Conservation (phyloP, 2,888 invertebrate species). For the Xylota segnis region DNA sequence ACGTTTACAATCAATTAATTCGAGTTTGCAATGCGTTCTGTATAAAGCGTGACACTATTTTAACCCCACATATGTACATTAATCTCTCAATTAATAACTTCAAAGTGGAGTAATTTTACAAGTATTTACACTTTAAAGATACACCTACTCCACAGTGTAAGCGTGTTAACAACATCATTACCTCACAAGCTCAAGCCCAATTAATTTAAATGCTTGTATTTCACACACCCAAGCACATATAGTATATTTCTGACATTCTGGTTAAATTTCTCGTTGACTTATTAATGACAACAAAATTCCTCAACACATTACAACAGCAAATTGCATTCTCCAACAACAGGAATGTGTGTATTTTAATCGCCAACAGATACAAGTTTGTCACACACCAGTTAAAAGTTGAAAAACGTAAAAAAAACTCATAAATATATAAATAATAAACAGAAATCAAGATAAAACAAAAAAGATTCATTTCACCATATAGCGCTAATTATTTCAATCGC, state of each 20-base stretch:
- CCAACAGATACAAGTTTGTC: constrained; percentile 48
- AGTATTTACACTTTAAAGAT: no score
- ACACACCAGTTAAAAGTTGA: constrained; percentile 38
- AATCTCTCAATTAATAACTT: no score
- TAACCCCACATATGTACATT: no score
- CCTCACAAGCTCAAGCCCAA: no score
- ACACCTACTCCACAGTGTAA: no score
- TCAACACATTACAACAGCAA: constrained; percentile 6
- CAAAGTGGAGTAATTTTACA: no score
- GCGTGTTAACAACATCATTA: no score
- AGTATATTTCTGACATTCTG: not conserved
- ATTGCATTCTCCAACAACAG: constrained; percentile 21
- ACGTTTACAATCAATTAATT: no score
- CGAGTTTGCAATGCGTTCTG: no score
- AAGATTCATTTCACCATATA: constrained; percentile 3
- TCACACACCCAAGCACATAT: no score
- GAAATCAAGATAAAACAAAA: constrained; percentile 6
- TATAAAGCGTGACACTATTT: no score
- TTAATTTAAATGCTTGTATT: no score
- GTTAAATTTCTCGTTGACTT: constrained; percentile 29
- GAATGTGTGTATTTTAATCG: constrained; percentile 39
- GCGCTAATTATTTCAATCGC: constrained; percentile 63
- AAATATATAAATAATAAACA: constrained; percentile 12
- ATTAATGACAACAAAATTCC: constrained; percentile 42
- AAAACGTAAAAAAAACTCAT: constrained; percentile 13